Base-by-base conservation (phyloP, 1,140 invertebrate species). In the Nymphalis io region DNA sequence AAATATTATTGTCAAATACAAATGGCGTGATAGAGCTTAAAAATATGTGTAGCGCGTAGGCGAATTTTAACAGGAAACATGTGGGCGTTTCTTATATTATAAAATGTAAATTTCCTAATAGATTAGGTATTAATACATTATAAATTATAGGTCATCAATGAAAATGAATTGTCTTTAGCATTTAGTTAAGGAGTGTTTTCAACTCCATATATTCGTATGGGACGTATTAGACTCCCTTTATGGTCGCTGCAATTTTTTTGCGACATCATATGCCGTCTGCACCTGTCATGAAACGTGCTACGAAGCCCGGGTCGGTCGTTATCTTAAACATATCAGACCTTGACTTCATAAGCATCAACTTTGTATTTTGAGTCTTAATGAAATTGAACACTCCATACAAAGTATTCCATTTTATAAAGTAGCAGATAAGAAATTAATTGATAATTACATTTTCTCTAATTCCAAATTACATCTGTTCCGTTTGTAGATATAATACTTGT, bases 211-310 rank as follows among this genome's bases (percentile, higher is more conserved):
- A 18, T 51, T 51, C 46, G 46, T 51, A 46, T 46, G 6, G 13
- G 20, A 40, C 8, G 44, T 15, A 20, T 44, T 64, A 51, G 44
- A 73, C 71, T 68, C 74, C 75, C 79, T 70, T 76, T 81, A 80
- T 68, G 60, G 70, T 72, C 72, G 68, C 18, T 63, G 70, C 46
- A 55, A 63, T 77, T 87, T 85, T 33, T 84, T 86, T 84, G 69
- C 75, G 53, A 39, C 53, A 60, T 76, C 83, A 85, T 64, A 79
- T 84, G 84, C 75, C 75, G 70, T 40, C 39, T 67, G 63, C 83
- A 87, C 76, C 82, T 87, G 84, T 82, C 83, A 74, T 67, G 46
- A 71, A 64, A 76, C 70, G 61, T 80, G 83, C 75, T 77, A 73
- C 69, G 79, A 55, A 51, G 46, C 61, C 42, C 27, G 60, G 64